Evolutionary conservation across 2,888 invertebrate genomes (phyloP), one percentile per base, ranked within the genome.

Genomic region (Synergus umbraculus): DNA sequence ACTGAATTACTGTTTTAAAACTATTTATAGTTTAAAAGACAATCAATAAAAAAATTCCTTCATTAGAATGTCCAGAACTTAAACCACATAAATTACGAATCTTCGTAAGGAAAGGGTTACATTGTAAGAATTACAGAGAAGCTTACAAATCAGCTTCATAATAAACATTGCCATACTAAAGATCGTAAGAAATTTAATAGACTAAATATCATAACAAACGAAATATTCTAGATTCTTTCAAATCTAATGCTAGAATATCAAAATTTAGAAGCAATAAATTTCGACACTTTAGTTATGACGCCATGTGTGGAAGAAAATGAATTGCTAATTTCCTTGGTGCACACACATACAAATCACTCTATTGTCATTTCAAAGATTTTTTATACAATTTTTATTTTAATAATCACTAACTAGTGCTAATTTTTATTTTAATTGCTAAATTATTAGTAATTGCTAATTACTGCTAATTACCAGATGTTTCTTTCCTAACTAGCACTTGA

Each of bases 71-170:
- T 29, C 3, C 29, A 29, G 29, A 29, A 29, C 29, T 29, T 29
- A 29, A 29, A 29, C 29, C 29, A 29, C 29, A 29, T 29, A 63
- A 29, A 22, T 18, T 63, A 63, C 29, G 63, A 73, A 73, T 73
- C 69, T 73, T 54, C 69, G 13, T 49, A 54, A 73, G 49, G 69
- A 73, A 73, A 73, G 69, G 54, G 69, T 73, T 73, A 73, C 49
- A 73, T 73, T 73, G 15, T 37, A 73, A 69, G 44, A 49, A 73
- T 49, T 73, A 49, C 46, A 63, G 63, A 63, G 44, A 18, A 46
- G 44, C 18, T 49, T 46, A 46, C 29, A 37, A 29, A 15, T 49
- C 49, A 73, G 37, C n/a, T 46, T 67, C 22, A 13, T 41, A n/a
- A 67, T 46, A 43, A 67, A 67, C n/a, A 44, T 67, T 67, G 44